Base-by-base conservation (phyloP, 2,113 vertebrate species). In the Dicentrarchus labrax region DNA sequence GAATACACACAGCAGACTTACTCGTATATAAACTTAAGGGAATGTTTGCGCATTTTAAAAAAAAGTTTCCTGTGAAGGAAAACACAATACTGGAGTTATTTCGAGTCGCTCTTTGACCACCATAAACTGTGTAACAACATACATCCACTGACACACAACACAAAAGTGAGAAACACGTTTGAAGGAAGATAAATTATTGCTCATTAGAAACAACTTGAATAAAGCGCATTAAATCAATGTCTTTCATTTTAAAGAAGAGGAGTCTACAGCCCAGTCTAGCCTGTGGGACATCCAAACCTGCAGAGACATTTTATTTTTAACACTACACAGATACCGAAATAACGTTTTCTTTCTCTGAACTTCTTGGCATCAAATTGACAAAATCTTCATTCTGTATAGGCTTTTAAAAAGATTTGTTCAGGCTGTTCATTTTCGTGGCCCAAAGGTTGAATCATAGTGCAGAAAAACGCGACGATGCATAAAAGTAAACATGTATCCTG, bases 181-280 rank as follows among this genome's bases (percentile, higher is more conserved):
- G 95, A 96, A 96, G 94, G 96, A 96, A 95, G 96, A 96, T 96
- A 96, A 96, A 96, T 97, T 97, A 98, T 97, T 97, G 96, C 97
- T 98, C 94, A 95, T 95, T 96, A 94, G 95, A 97, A 97, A 97
- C 95, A 97, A 96, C 94, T 93, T 95, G 95, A 97, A 96, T 66
- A 90, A 88, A 87, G 74, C 48, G 13, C 82, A 64, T 69, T 38
- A 62, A 82, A 74, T 38, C 60, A 53, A 11, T 22, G 61, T 78
- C 5, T 78, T 78, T 39, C 22, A 66, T 70, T 70, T 22, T 12
- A 60, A 66, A 62, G 36, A 54, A 72, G 62, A 0, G 5, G 5
- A 9, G 47, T 13, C 47, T 70, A 48, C 48, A 86, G 76, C 61
- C 38, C 50, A 76, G 72, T 77, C 39, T 43, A 61, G 64, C 57